Conservation (phyloP, 1,140 invertebrate genomes). For the Drosophila carrolli region DNA sequence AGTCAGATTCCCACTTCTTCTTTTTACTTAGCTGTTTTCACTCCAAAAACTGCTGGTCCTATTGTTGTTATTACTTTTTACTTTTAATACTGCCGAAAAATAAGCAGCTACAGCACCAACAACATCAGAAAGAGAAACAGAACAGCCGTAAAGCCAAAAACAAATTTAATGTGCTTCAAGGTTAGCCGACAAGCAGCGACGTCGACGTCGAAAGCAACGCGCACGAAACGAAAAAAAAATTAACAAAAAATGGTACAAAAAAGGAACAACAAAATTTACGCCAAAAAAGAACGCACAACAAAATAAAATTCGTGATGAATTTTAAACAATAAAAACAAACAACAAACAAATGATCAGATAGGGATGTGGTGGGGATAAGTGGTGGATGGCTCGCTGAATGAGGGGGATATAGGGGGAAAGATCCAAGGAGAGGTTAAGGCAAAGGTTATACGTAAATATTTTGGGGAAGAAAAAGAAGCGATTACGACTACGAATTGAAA, state of each 20-base stretch:
- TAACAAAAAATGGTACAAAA: slow-evolving; percentile 19
- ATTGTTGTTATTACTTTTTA: slow-evolving; percentile 20
- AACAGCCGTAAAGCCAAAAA: slow-evolving; percentile 42
- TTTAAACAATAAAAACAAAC: slow-evolving; percentile 77
- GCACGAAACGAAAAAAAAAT: slow-evolving; percentile 30
- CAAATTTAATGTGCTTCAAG: slow-evolving; percentile 76
- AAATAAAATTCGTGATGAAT: slow-evolving; percentile 81
- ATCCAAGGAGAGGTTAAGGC: slow-evolving; percentile 39
- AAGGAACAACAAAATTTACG: slow-evolving; percentile 36
- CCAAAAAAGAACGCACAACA: slow-evolving; percentile 57
- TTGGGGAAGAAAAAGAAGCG: slow-evolving; percentile 2
- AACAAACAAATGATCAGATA: slow-evolving; percentile 55
- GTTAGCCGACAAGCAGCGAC: slow-evolving; percentile 56
- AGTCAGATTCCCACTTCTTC: slow-evolving; percentile 36
- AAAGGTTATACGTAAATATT: slow-evolving; percentile 45
- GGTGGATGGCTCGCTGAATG: not conserved
- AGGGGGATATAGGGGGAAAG: not conserved
- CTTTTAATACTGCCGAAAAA: slow-evolving; percentile 28
- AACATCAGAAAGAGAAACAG: slow-evolving; percentile 24
- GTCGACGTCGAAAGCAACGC: slow-evolving; percentile 20
- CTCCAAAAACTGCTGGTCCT: slow-evolving; percentile 19
- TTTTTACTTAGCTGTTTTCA: slow-evolving; percentile 8
- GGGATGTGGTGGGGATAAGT: slow-evolving; percentile 8
- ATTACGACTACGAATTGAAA: slow-evolving; percentile 13
- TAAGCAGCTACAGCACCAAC: slow-evolving; percentile 34